Evolutionary conservation across 2,888 invertebrate genomes (phyloP), one percentile per base, ranked within the genome.

Genomic region (Polylopha cassiicola): DNA sequence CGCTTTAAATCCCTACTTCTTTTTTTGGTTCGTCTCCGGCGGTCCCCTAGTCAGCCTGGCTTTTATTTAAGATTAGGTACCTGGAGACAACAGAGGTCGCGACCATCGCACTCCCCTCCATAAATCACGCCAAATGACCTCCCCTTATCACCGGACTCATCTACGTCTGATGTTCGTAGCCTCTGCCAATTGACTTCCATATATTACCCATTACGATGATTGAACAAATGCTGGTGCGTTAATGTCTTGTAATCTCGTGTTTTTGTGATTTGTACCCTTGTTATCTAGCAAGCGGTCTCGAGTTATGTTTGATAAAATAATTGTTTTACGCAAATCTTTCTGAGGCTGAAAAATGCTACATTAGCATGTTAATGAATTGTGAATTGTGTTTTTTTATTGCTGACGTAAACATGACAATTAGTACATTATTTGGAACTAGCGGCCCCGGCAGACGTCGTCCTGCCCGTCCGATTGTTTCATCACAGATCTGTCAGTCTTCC

Each of bases 171-270:
- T 48, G 46, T 37, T 46, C 46, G 43, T 46, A 21, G 43, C 45
- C 43, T 44, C 33, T 31, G 41, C 48, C 49, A 52, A 53, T 53
- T 51, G 53, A 53, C 55, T 54, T 44, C 51, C 49, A 53, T 53
- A 47, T 52, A 55, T 57, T 53, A 53, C 45, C 48, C 52, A 52
- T 54, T 50, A 53, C 48, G 47, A 50, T 55, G 49, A 51, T 52
- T 52, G 50, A 50, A 52, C 52, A 50, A 48, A 50, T 48, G 43
- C 51, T 45, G 46, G 48, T 43, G 41, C 44, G 45, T 45, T 51
- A 51, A 51, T 48, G 48, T 47, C 45, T 36, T 37, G 48, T 45
- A 47, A 51, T 48, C 45, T 47, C 21, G 30, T 41, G 41, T 46
- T 47, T 39, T 43, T 32, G 44, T 41, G 39, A 36, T 43, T 45